Evolutionary conservation across 2,888 invertebrate species (phyloP).

Genomic region (Drosophila suboccidentalis): DNA sequence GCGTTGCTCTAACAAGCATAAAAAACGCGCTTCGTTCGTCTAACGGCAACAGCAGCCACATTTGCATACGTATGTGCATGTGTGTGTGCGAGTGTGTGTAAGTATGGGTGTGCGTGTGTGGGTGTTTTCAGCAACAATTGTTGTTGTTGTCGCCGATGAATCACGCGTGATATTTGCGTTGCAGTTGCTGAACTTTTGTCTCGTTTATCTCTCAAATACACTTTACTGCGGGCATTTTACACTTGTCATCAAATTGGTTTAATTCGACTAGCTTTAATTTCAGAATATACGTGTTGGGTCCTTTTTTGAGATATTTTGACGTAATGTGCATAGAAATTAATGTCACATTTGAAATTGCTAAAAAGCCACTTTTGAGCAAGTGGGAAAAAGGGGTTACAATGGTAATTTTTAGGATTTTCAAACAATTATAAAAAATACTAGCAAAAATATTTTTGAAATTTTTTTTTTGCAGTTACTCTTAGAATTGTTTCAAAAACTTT

Average conservation of each 20-base stretch:
- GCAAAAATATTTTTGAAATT: too few relatives aligned
- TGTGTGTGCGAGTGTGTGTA: slow-evolving; percentile 37
- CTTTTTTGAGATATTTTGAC: too few relatives aligned
- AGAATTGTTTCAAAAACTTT: too few relatives aligned
- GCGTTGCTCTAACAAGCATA: slow-evolving; percentile 68
- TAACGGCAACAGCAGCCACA: slow-evolving; percentile 62
- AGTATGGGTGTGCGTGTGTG: slow-evolving; percentile 57
- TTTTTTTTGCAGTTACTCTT: too few relatives aligned
- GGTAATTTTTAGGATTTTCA: too few relatives aligned
- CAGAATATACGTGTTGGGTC: too few relatives aligned
- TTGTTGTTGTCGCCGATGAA: slow-evolving; percentile 63
- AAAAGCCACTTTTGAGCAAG: too few relatives aligned
- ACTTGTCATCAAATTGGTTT: neutral
- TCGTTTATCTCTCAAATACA: slow-evolving; percentile 29
- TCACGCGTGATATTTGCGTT: slow-evolving; percentile 73
- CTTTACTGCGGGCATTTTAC: neutral
- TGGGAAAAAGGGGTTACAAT: too few relatives aligned
- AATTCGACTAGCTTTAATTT: neutral
- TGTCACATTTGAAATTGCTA: too few relatives aligned
- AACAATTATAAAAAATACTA: too few relatives aligned
- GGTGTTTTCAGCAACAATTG: slow-evolving; percentile 51
- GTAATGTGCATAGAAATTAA: too few relatives aligned
- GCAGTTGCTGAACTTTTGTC: slow-evolving; percentile 64
- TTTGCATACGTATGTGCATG: slow-evolving; percentile 56
- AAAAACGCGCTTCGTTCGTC: slow-evolving; percentile 55